phyloP scores from a whole-genome alignment of 1,140 invertebrate species.

The Holcopasites calliopsidis region DNA sequence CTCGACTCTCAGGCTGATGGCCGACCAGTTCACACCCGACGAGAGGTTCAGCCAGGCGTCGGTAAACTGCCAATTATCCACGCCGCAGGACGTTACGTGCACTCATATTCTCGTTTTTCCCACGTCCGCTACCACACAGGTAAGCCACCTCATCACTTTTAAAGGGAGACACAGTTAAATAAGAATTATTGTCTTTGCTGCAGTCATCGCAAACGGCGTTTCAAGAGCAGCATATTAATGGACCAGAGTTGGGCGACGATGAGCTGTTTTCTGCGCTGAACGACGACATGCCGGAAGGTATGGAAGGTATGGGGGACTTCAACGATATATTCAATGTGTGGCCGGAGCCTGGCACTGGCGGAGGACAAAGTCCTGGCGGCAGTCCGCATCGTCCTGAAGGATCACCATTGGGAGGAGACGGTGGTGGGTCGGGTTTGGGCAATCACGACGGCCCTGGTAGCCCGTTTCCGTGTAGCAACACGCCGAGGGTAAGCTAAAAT shows the following conservation, averaged over 20 bases:
- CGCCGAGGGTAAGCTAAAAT: constrained; percentile 75
- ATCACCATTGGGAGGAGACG: constrained; percentile 82
- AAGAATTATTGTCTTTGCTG: constrained; percentile 39
- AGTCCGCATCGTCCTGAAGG: constrained; percentile 81
- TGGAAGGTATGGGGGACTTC: constrained; percentile 86
- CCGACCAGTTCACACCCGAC: constrained; percentile 96
- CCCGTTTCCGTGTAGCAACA: constrained; percentile 82
- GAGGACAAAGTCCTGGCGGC: constrained; percentile 82
- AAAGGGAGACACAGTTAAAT: neutral
- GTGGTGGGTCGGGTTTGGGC: constrained; percentile 79
- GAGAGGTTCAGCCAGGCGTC: constrained; percentile 92
- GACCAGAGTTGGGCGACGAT: constrained; percentile 87
- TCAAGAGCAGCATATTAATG: constrained; percentile 89
- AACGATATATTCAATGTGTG: constrained; percentile 86
- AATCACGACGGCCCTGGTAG: constrained; percentile 81
- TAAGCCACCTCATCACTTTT: constrained; percentile 69
- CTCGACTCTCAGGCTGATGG: constrained; percentile 94
- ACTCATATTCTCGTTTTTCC: constrained; percentile 99
- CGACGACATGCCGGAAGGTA: constrained; percentile 87
- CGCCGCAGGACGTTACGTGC: constrained; percentile 95
- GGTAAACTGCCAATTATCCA: constrained; percentile 91
- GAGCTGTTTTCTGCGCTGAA: constrained; percentile 85
- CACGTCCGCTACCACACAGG: constrained; percentile 97
- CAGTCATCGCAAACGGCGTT: constrained; percentile 93
- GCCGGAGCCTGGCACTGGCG: constrained; percentile 83